Base-by-base conservation (phyloP, 2,888 invertebrate species). In the Tinea semifulvella region DNA sequence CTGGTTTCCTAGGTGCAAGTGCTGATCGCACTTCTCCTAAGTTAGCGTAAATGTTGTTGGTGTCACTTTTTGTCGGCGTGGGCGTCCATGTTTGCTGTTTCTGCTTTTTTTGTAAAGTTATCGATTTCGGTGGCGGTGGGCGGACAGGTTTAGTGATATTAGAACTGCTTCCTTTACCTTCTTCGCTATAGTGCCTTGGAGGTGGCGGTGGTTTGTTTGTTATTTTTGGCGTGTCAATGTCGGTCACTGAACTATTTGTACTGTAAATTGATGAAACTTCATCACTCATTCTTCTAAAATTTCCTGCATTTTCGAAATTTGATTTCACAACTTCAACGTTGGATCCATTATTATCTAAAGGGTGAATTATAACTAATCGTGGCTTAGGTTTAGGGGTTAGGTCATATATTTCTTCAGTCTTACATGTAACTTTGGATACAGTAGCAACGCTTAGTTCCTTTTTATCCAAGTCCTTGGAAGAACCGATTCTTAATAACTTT, bases 281-380 rank as follows among this genome's bases (percentile, higher is more conserved):
- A 50, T 82, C 82, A 62, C 76, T 79, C 53, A 77, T 51, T 48
- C 76, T 60, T 22, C 76, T 64, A 42, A 68, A 52, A 49, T 51
- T 59, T 3, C 72, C 76, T 6, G 69, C 54, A 44, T 72, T 69
- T 60, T 81, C 82, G 54, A 68, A 66, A 56, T 79, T 80, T 2
- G 77, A 71, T 61, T 85, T 86, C 49, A 92, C 85, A 26, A 93
- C 92, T 61, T 93, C 91, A 1, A 92, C 91, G 48, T 84, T 89
- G 7, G 89, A 87, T 20, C 91, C 90, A 64, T 92, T 92, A 48
- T 94, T 83, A 58, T 94, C 94, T 54, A 92, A 80, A 10, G 94
- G 94, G 81, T 94, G 94, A 49, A 94, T 92, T 53, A 94, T 94
- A 48, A 94, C 92, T 17, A 93, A 79, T 11, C 91, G 84, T 2